A percentile compares a stretch with the other conserved stretches of the same genome.
phyloP scores from a whole-genome alignment of 30 jellyfish, hydroid and myxozoan genomes.

The Haliclystus octoradiatus region DNA sequence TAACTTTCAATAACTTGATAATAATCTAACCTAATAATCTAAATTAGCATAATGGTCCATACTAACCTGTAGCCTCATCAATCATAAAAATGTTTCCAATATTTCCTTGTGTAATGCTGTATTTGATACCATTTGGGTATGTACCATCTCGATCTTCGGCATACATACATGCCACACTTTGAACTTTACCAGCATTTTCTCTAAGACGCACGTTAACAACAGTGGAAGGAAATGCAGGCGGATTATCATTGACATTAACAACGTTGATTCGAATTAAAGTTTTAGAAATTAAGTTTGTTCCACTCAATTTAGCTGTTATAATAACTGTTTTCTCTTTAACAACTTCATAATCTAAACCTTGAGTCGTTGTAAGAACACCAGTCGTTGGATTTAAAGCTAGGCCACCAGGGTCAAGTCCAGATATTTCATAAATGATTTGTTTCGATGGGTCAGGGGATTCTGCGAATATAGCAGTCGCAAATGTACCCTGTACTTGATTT shows the following conservation, averaged over 20 bases:
- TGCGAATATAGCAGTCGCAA: constrained; percentile 79
- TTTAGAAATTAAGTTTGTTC: constrained; percentile 20
- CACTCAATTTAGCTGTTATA: constrained; percentile 44
- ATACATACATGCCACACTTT: constrained; percentile 76
- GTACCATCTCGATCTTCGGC: constrained; percentile 88
- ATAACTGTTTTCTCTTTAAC: constrained; percentile 31
- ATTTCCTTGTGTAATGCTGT: constrained; percentile 74
- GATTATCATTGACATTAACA: constrained; percentile 57
- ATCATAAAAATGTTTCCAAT: constrained; percentile 57
- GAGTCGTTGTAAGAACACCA: constrained; percentile 67
- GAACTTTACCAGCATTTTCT: constrained; percentile 76
- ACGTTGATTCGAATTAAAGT: constrained; percentile 29
- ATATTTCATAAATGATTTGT: constrained; percentile 22
- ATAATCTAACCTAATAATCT: too few species aligned
- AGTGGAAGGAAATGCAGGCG: constrained; percentile 63
- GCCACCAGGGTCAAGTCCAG: constrained; percentile 26
- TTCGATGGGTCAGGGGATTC: constrained; percentile 47
- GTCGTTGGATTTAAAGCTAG: constrained; percentile 41
- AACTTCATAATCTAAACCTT: constrained; percentile 46
- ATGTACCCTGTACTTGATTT: constrained; percentile 40
- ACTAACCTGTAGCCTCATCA: constrained; percentile 68
- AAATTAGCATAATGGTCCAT: too few species aligned
- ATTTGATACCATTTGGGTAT: constrained; percentile 9
- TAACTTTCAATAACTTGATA: too few species aligned
- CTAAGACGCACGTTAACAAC: constrained; percentile 37